Percentiles rank a stretch among this genome's conserved stretches.
phyloP scores from a whole-genome alignment of 2,797 vertebrate genomes.

The Anas bernieri region DNA sequence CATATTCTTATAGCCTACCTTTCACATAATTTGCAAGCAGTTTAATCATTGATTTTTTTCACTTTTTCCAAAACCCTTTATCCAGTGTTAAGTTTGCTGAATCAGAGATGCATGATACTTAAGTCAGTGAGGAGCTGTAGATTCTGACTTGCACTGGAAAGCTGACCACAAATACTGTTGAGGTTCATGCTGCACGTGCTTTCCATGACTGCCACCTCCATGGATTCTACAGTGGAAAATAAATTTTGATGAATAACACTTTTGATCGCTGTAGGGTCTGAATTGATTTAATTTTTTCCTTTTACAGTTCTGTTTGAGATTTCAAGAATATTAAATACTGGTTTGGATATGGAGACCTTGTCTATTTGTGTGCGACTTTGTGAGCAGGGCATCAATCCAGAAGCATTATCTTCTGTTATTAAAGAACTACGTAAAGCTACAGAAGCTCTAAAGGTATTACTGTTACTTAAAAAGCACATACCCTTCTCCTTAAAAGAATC shows the following conservation, averaged over 20 bases:
- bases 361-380: conserved; percentile 97
- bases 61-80: neutral
- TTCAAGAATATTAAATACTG: conserved; percentile 95
- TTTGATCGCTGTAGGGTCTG: neutral
- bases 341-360: conserved; percentile 95
- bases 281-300: neutral
- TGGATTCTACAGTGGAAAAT: neutral
- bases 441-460: conserved; percentile 90
- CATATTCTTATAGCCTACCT: neutral
- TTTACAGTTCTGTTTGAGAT: conserved; percentile 93
- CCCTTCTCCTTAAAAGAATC: neutral
- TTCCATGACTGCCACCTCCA: neutral
- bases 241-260: neutral
- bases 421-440: conserved; percentile 95
- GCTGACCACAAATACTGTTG: no score
- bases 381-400: conserved; percentile 98
- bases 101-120: neutral
- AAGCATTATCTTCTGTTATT: conserved; percentile 95
- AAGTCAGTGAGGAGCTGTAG: no score
- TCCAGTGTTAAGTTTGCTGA: neutral
- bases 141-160: no score
- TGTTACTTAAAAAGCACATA: neutral
- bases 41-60: neutral
- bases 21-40: neutral
- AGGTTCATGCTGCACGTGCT: no score